Percentiles rank a stretch among this genome's conserved stretches.
phyloP scores from a whole-genome alignment of 2,797 vertebrate genomes.

The Lindbergichthys nudifrons region DNA sequence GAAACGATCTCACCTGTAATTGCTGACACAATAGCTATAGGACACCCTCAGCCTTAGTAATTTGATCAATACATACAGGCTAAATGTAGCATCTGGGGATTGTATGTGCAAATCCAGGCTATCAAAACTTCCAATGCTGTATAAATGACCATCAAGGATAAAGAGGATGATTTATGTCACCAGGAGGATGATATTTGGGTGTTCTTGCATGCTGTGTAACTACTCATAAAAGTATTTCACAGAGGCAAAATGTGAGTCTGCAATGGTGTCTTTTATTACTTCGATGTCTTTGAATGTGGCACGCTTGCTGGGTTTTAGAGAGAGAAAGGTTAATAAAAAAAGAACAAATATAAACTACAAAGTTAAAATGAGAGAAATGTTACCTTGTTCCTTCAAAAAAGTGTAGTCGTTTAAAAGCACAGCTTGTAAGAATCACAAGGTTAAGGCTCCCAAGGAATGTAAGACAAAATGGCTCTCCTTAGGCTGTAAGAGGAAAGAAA shows the following conservation, averaged over 20 bases:
- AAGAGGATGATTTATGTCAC: conserved; percentile 19
- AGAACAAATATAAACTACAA: conserved; percentile 23
- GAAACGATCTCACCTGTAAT: conserved; percentile 55
- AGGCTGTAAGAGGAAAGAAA: conserved; percentile 18
- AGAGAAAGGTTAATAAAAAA: conserved; percentile 37
- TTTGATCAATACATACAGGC: conserved; percentile 53
- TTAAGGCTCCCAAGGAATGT: conserved; percentile 36
- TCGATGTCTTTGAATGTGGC: conserved; percentile 11
- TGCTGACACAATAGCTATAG: conserved; percentile 42
- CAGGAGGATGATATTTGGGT: neutral
- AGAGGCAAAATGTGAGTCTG: conserved; percentile 5
- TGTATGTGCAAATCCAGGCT: conserved; percentile 27
- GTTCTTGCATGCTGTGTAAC: neutral
- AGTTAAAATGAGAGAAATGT: conserved; percentile 9
- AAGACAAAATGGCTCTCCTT: conserved; percentile 44
- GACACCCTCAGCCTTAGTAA: conserved; percentile 8
- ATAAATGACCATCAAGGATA: conserved; percentile 4
- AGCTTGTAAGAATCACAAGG: conserved; percentile 47
- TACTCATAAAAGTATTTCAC: neutral
- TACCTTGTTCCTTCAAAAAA: conserved; percentile 24
- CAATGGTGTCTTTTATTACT: conserved; percentile 15
- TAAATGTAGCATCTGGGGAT: conserved; percentile 42
- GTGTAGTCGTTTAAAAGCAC: conserved; percentile 46
- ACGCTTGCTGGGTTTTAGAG: neutral
- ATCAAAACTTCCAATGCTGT: neutral